Evolutionary conservation across 2,113 vertebrate species (phyloP).

Genomic region (Cochlearius cochlearius): DNA sequence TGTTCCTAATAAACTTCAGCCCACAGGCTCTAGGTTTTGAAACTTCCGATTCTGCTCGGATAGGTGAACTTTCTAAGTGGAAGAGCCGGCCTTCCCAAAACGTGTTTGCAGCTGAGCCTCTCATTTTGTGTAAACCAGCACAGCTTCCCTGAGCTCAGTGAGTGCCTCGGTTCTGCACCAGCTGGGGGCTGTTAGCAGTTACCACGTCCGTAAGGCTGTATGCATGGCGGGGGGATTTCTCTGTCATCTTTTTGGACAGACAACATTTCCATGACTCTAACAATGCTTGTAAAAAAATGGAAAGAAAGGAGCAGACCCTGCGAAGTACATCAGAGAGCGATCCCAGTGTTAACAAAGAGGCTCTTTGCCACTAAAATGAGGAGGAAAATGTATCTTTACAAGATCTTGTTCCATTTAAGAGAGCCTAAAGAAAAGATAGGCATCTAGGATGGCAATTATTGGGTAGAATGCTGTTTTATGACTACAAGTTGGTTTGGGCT

Average conservation of each 20-base stretch:
- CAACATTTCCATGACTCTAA: not conserved
- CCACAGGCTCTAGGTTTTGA: not conserved
- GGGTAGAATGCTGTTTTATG: conserved; percentile 19
- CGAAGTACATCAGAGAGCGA: not conserved
- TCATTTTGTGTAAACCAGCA: not conserved
- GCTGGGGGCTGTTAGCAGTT: not conserved
- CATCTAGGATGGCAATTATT: not conserved
- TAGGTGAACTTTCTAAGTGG: not conserved
- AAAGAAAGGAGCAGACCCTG: not conserved
- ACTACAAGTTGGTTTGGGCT: not conserved
- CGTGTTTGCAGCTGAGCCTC: not conserved
- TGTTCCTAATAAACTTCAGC: conserved; percentile 4
- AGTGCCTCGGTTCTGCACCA: not conserved
- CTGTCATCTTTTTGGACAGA: not conserved
- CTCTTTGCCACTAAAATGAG: conserved; percentile 7
- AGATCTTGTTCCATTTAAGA: conserved; percentile 17
- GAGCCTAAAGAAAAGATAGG: conserved; percentile 22
- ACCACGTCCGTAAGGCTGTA: not conserved
- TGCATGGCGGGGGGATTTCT: not conserved
- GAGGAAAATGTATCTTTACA: conserved; percentile 55
- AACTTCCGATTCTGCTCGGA: not conserved
- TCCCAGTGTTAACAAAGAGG: not conserved
- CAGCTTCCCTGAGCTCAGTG: not conserved
- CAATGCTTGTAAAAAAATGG: not conserved
- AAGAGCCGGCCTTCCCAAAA: not conserved